Percentiles rank a stretch among this genome's conserved stretches.
Conservation (phyloP, 2,888 invertebrate genomes). For the Sinohyriopsis cumingii region DNA sequence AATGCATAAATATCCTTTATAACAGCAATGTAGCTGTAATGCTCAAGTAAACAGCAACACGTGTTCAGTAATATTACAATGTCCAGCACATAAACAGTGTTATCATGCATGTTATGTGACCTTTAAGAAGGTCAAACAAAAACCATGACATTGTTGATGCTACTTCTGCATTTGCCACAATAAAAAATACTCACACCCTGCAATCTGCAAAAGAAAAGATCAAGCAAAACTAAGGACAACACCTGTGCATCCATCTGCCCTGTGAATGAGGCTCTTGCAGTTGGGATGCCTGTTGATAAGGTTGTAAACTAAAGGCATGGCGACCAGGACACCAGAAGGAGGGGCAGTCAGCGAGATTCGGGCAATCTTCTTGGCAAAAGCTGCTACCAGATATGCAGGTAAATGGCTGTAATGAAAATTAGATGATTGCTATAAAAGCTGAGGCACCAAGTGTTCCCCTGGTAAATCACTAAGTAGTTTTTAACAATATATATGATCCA, state of each 20-base stretch:
- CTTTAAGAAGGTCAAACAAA: background rate
- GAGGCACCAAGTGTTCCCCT: too few species aligned
- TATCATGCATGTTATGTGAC: background rate
- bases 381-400: slow-evolving; percentile 91
- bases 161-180: background rate
- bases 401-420: slow-evolving; percentile 80
- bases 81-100: background rate
- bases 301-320: slow-evolving; percentile 83
- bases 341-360: slow-evolving; percentile 88
- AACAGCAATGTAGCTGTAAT: background rate
- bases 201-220: background rate
- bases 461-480: too few species aligned
- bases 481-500: too few species aligned
- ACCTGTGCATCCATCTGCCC: slow-evolving; percentile 46
- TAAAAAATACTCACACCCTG: background rate
- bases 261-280: slow-evolving; percentile 63
- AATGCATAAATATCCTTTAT: too few species aligned
- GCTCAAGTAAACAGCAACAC: background rate
- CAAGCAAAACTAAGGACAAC: background rate
- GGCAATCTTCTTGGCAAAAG: slow-evolving; percentile 91
- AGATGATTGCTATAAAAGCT: background rate
- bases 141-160: background rate
- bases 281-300: slow-evolving; percentile 86
- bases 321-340: slow-evolving; percentile 72
- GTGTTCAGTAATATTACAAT: background rate